Evolutionary conservation across 2,797 vertebrate species (phyloP), one percentile per base, ranked within the genome.

Genomic region (Cynopterus sphinx): DNA sequence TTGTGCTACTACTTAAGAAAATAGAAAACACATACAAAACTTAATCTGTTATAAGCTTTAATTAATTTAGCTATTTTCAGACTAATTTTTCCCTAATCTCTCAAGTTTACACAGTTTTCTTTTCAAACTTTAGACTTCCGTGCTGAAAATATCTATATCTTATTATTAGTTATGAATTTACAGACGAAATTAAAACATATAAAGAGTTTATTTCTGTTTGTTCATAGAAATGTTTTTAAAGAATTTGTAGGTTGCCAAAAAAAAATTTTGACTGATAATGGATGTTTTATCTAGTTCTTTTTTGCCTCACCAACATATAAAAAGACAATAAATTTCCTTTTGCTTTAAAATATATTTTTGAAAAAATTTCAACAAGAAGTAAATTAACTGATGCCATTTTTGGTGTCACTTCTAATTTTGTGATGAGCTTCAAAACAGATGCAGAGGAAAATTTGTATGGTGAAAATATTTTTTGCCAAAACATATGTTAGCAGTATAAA

Each of bases 401-500:
- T 89, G 91, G 49, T 49, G 49, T 49, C 49, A 49, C 49, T 49
- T 49, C 49, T 49, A 49, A 49, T 49, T 49, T 49, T 49, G 15
- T 49, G 49, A 85, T 88, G 65, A 82, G 94, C 31, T 92, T 73
- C 96, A 96, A 96, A 36, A 87, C 95, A 97, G 92, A 49, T 49
- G 15, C 15, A 49, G 49, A 4, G 15, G 49, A 49, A 49, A 15
- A 49, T 49, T 49, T 49, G 5, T 49, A 49, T 49, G 49, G 49
- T 49, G 49, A 49, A 49, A 16, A 5, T 96, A 97, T 93, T 95
- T 87, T 81, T 98, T 93, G 15, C 74, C 91, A 49, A 95, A 89
- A 94, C 79, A 97, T 78, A 43, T 55, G 21, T 93, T 95, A 93
- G 86, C 53, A 93, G 43, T 93, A 84, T 17, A 9, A 97, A 97